Evolutionary conservation across 1,140 invertebrate species (phyloP).

Genomic region (Uloborus diversus): DNA sequence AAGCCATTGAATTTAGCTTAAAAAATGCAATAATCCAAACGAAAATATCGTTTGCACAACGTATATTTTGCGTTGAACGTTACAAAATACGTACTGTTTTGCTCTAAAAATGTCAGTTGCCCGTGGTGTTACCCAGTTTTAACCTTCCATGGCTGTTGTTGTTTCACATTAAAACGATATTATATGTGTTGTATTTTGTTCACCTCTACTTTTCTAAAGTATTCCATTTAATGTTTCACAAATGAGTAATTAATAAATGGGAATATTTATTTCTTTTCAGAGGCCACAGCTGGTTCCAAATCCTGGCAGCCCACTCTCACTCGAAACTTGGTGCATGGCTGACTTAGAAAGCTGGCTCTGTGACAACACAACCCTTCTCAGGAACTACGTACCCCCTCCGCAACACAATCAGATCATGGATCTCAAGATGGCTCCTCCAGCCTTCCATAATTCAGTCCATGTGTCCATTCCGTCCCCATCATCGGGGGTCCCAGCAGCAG

Average conservation of each 20-base stretch:
- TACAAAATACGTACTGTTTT: neutral
- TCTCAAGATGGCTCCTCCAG: conserved; percentile 12
- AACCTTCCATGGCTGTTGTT: neutral
- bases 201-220: neutral
- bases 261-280: conserved; percentile 20
- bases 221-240: neutral
- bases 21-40: no score
- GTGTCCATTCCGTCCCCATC: conserved; percentile 39
- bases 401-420: neutral
- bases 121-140: neutral
- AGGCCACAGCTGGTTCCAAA: conserved; percentile 56
- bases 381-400: neutral
- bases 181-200: neutral
- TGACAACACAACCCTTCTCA: conserved; percentile 28
- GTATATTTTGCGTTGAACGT: no score
- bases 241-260: neutral
- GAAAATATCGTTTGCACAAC: no score
- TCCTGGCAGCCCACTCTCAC: conserved; percentile 29
- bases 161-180: no score
- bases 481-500: neutral
- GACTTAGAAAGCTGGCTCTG: conserved; percentile 51
- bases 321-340: conserved; percentile 30
- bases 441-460: conserved; percentile 14
- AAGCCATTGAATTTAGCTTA: no score
- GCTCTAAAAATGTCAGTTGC: neutral